Base-by-base conservation (phyloP, 2,888 invertebrate genomes). In the Dynastes maya region DNA sequence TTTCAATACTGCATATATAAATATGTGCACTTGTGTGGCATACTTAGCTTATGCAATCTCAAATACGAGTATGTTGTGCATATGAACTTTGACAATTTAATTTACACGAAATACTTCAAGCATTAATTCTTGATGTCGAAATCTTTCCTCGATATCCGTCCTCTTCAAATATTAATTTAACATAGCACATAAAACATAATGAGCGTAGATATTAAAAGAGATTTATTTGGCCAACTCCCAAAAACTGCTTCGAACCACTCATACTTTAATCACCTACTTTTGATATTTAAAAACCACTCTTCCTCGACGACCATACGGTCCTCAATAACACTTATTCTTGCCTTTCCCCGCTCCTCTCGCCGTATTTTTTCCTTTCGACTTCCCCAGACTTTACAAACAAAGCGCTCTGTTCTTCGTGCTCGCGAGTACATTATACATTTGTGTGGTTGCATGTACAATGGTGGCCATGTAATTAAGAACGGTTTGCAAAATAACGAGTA, bases 151-250 rank as follows among this genome's bases (percentile, higher is more conserved):
- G 45, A 55, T 55, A 55, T 55, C 55, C 32, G 13, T 16, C 55
- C 16, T 55, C 55, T 55, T 55, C 55, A 55, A 55, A 16, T 22
- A 55, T 45, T 55, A 55, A 55, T 55, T 55, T 55, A 55, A n/a
- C 22, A 5, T 8, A 13, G 65, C 16, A n/a, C 65, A 65, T 65
- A 65, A 65, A 65, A 40, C 37, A 37, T 65, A 40, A 65, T 40
- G 65, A 65, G 37, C 40, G n/a, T 32, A 16, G 37, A 37, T 16
- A 40, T 65, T 32, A 32, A 65, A 32, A 16, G 40, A n/a, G 16
- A 65, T 65, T 65, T 65, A 65, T 65, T 65, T 65, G 40, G 32
- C 29, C 65, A 65, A 13, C 65, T 65, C 16, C 16, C 55, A 22
- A 55, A 45, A 45, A 45, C 45, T 13, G 55, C 55, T 55, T 5